Conservation (phyloP, 2,113 vertebrate species). For the Tupaia chinensis region DNA sequence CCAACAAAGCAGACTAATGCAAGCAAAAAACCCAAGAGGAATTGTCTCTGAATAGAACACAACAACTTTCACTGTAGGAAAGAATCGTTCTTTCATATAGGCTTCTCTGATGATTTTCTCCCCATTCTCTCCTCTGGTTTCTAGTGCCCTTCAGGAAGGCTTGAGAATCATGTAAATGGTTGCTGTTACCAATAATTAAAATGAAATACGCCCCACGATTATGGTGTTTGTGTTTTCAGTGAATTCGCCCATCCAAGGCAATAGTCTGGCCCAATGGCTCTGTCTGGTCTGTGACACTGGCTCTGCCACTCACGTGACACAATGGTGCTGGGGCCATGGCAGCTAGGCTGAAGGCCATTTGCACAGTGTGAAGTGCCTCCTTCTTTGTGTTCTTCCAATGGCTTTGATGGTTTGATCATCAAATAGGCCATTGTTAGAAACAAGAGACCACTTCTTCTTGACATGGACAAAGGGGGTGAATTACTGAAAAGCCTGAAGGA, state of each 20-base stretch:
- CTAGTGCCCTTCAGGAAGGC: not conserved
- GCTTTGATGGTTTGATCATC: slow-evolving; percentile 63
- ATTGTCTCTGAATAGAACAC: not conserved
- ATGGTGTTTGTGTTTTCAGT: slow-evolving; percentile 21
- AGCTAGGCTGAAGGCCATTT: slow-evolving; percentile 42
- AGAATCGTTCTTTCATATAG: not conserved
- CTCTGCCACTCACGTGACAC: not conserved
- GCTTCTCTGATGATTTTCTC: not conserved
- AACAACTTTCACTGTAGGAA: not conserved
- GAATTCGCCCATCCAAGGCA: not conserved
- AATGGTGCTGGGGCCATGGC: not conserved
- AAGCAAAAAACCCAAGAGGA: slow-evolving; percentile 17
- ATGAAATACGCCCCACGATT: not conserved
- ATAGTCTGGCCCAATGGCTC: not conserved
- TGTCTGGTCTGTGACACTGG: not conserved
- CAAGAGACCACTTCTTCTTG: slow-evolving; percentile 76
- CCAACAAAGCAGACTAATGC: slow-evolving; percentile 22
- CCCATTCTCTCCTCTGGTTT: slow-evolving; percentile 10
- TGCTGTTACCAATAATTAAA: not conserved
- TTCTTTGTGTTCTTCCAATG: slow-evolving; percentile 61
- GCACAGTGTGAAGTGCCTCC: slow-evolving; percentile 65
- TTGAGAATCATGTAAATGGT: not conserved
- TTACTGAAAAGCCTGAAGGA: slow-evolving; percentile 66
- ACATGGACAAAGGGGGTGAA: slow-evolving; percentile 54
- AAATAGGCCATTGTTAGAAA: slow-evolving; percentile 67